These are phyloP conservation scores for Caenorhabditis becei DNA, from an alignment of 2,888 invertebrate genomes.

Conservation along the genomic window DNA sequence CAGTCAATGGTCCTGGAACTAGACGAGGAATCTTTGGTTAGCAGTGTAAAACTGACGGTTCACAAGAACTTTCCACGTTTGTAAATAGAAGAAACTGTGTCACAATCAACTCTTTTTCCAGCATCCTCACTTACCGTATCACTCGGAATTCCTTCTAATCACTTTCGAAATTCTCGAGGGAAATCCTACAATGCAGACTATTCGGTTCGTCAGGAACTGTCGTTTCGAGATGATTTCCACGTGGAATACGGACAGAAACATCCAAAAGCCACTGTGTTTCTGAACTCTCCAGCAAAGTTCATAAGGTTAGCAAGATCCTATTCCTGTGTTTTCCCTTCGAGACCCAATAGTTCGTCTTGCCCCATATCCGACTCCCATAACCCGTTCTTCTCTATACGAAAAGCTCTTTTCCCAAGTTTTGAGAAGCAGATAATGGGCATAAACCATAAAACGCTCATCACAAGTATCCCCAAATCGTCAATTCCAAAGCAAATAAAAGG, in stretches of 20 bases:
- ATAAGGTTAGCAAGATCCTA: slow-evolving; percentile 33
- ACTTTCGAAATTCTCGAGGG: slow-evolving; percentile 56
- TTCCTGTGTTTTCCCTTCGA: too few species aligned
- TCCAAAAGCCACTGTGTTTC: slow-evolving; percentile 31
- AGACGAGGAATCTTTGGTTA: slow-evolving; percentile 58
- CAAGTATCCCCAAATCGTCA: slow-evolving; percentile 43
- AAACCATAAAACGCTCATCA: slow-evolving; percentile 29
- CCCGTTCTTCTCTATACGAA: too few species aligned
- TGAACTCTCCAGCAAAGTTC: slow-evolving; percentile 59
- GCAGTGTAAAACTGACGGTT: slow-evolving; percentile 55
- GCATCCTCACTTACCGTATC: slow-evolving; percentile 65
- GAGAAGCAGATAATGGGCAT: background rate
- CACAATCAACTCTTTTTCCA: slow-evolving; percentile 23
- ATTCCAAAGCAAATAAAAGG: slow-evolving; percentile 51
- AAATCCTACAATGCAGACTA: slow-evolving; percentile 66
- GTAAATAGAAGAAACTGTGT: slow-evolving; percentile 1
- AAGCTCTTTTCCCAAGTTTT: too few species aligned
- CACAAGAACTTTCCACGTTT: slow-evolving; percentile 62
- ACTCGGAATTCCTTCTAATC: slow-evolving; percentile 63
- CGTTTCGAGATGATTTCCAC: slow-evolving; percentile 44
- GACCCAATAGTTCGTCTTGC: background rate
- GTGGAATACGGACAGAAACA: slow-evolving; percentile 40
- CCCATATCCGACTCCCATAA: too few species aligned
- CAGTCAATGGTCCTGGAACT: slow-evolving; percentile 63
- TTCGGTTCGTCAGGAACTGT: slow-evolving; percentile 43